Conservation (phyloP, 2,797 vertebrate genomes). For the Chaunax sp. region DNA sequence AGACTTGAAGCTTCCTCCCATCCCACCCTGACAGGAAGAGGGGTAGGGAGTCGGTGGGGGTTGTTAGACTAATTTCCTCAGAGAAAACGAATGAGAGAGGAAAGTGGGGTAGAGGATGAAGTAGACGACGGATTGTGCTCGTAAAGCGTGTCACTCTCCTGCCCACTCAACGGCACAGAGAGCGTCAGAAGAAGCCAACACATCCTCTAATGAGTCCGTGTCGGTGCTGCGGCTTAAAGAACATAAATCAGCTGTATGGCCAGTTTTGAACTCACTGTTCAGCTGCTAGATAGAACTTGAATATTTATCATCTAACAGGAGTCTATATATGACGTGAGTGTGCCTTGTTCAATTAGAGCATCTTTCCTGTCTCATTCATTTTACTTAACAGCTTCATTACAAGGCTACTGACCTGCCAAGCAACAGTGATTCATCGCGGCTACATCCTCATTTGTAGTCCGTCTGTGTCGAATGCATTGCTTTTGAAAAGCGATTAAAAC, state of each 20-base stretch:
- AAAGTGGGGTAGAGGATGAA: conserved; percentile 43
- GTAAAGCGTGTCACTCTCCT: conserved; percentile 24
- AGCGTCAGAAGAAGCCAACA: background rate
- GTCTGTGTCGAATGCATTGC: conserved; percentile 14
- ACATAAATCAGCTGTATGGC: background rate
- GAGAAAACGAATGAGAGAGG: conserved; percentile 42
- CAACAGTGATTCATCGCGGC: conserved; percentile 41
- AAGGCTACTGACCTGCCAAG: conserved; percentile 40
- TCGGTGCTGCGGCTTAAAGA: background rate
- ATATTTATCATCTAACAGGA: conserved; percentile 41
- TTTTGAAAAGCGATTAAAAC: conserved; percentile 42
- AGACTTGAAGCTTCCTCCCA: conserved; percentile 85
- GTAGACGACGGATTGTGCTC: conserved; percentile 36
- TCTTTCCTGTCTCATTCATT: conserved; percentile 35
- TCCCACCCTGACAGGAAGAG: conserved; percentile 52
- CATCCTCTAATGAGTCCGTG: conserved; percentile 7
- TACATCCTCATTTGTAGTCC: conserved; percentile 41
- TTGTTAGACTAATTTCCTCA: conserved; percentile 63
- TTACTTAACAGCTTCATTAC: conserved; percentile 45
- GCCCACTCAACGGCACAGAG: conserved; percentile 6
- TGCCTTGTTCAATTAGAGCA: conserved; percentile 39
- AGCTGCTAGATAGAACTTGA: conserved; percentile 14
- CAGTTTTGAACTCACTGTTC: conserved; percentile 15
- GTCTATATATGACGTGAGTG: conserved; percentile 15
- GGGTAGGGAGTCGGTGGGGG: conserved; percentile 20